phyloP scores from a whole-genome alignment of 1,140 invertebrate species.

The Macrotrachela quadricornifera region DNA sequence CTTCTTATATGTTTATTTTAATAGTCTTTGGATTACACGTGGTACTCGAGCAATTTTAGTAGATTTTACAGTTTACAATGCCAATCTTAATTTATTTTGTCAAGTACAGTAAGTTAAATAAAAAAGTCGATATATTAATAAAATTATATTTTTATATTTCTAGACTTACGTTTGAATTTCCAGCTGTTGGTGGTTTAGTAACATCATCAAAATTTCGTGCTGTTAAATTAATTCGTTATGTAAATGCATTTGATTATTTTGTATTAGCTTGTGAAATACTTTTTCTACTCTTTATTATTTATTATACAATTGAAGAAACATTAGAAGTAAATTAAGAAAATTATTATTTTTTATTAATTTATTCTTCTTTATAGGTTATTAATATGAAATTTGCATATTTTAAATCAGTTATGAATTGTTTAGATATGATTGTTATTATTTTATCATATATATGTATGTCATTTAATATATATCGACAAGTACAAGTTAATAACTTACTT shows the following conservation, averaged over 20 bases:
- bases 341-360: not conserved
- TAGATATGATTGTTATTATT: slow-evolving; percentile 36
- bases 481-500: slow-evolving; percentile 3
- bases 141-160: slow-evolving; percentile 8
- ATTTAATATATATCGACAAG: slow-evolving; percentile 10
- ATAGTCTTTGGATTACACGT: slow-evolving; percentile 39
- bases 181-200: slow-evolving; percentile 45
- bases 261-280: slow-evolving; percentile 6
- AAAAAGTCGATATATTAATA: not conserved
- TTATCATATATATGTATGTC: slow-evolving; percentile 9
- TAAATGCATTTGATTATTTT: slow-evolving; percentile 8
- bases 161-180: slow-evolving; percentile 43
- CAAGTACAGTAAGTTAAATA: slow-evolving; percentile 17
- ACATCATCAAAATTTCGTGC: slow-evolving; percentile 38
- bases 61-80: slow-evolving; percentile 52
- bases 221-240: slow-evolving; percentile 37
- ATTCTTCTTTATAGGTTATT: slow-evolving; percentile 4
- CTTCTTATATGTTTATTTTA: slow-evolving; percentile 23
- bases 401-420: slow-evolving; percentile 34
- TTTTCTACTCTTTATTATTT: slow-evolving; percentile 4
- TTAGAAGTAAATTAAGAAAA: slow-evolving; percentile 12
- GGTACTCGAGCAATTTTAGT: slow-evolving; percentile 46
- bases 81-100: slow-evolving; percentile 50
- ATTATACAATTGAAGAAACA: slow-evolving; percentile 17
- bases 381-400: slow-evolving; percentile 25